These are phyloP conservation scores for Chrysomallon squamiferum DNA, from an alignment of 1,140 invertebrate genomes.

Conservation along the genomic window DNA sequence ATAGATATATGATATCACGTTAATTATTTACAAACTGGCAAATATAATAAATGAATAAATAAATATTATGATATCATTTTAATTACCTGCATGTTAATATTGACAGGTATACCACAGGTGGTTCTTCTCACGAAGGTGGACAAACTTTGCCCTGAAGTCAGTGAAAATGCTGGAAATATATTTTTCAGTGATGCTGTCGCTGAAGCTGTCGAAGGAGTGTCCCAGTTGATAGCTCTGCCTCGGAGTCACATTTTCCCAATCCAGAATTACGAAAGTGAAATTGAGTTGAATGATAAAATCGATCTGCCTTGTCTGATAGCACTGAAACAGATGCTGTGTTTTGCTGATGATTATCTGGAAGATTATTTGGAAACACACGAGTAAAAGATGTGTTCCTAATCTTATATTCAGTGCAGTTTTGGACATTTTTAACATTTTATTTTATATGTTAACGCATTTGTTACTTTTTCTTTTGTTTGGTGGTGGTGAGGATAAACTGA, in stretches of 20 bases:
- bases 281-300: conserved; percentile 12
- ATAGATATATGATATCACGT: too few species aligned
- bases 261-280: conserved; percentile 17
- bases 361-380: conserved; percentile 8
- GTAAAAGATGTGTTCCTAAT: too few species aligned
- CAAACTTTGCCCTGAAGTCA: conserved; percentile 10
- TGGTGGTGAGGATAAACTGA: too few species aligned
- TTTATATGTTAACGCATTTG: too few species aligned
- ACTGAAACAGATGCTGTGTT: conserved; percentile 14
- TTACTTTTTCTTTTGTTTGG: too few species aligned
- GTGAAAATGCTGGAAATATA: conserved; percentile 4
- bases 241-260: conserved; percentile 14
- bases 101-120: conserved; percentile 19
- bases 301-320: conserved; percentile 8
- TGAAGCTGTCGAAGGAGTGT: conserved; percentile 16
- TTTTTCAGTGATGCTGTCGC: conserved; percentile 12
- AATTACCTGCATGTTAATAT: not conserved
- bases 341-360: conserved; percentile 21
- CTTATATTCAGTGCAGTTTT: too few species aligned
- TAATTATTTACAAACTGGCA: too few species aligned
- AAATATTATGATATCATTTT: too few species aligned
- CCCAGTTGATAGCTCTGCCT: conserved; percentile 18
- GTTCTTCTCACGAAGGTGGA: conserved; percentile 24
- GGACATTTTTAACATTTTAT: too few species aligned
- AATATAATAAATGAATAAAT: too few species aligned